Evolutionary conservation across 2,113 vertebrate species (phyloP), one percentile per base, ranked within the genome.

Genomic region (Lasiurus borealis): DNA sequence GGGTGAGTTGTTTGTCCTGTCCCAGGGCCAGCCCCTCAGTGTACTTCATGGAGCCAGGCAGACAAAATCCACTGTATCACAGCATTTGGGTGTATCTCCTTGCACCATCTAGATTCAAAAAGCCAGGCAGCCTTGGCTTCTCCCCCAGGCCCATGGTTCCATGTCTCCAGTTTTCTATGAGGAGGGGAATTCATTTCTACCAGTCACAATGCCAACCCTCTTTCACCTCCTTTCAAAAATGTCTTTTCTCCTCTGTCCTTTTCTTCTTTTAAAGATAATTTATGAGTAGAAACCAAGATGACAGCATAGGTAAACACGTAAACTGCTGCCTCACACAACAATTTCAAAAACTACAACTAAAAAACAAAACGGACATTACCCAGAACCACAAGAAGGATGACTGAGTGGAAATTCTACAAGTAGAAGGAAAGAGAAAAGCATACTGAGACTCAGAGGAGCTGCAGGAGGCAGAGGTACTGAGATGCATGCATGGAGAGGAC

Each of bases 161-260:
- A 34, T 15, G 21, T 62, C 19, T 18, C 29, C 40, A 48, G 4
- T 69, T 44, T 86, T 82, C 71, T 77, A 31, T n/a, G 50, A 82
- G 52, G 31, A 84, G 13, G 6, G 14, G 27, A 8, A 81, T 81
- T 77, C 25, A 66, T 29, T n/a, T 85, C 57, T 81, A 34, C 14
- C 16, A 46, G 1, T 83, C 88, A 57, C 34, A 57, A 69, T 62
- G 83, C 18, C 71, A 52, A 10, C 4, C 52, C 27, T 46, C 57
- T 85, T 83, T 95, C 50, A 48, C 68, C 59, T 88, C 44, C 66
- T 88, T 52, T 93, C 68, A 97, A 66, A 88, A 88, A 82, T 66
- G 54, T 46, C 52, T 78, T 71, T 84, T 66, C 46, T 66, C 59
- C n/a, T 82, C 36, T 54, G 50, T 34, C 29, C 69, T 84, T 76